phyloP scores from a whole-genome alignment of 2,888 invertebrate genomes.

The Dolichomitus sp. region DNA sequence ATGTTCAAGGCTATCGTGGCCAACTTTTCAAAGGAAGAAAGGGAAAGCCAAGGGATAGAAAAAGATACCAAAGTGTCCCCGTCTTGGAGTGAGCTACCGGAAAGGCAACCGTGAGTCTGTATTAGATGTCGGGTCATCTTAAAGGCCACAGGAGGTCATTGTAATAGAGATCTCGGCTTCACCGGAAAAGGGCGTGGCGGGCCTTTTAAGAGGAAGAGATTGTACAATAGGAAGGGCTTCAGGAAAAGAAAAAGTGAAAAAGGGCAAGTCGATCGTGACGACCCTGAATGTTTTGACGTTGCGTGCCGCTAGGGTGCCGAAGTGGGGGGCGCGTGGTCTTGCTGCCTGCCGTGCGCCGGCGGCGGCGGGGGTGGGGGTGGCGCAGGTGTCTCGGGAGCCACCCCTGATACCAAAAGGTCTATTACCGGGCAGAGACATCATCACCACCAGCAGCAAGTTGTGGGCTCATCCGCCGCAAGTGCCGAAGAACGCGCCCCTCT shows the following conservation, averaged over 20 bases:
- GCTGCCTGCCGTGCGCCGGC: constrained; percentile 87
- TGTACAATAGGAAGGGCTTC: constrained; percentile 10
- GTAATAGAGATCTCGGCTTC: constrained; percentile 1
- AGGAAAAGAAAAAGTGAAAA: neutral
- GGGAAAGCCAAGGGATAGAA: neutral
- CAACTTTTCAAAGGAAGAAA: neutral
- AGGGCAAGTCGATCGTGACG: constrained; percentile 61
- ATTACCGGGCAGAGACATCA: constrained; percentile 80
- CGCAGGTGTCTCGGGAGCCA: constrained; percentile 72
- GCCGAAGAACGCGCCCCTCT: constrained; percentile 87
- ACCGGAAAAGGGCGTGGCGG: neutral
- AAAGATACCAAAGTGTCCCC: neutral
- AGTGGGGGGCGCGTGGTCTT: constrained; percentile 86
- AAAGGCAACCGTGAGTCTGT: neutral
- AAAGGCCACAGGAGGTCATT: constrained; percentile 20
- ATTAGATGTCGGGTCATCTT: neutral
- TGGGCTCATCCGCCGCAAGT: constrained; percentile 86
- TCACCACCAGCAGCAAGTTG: constrained; percentile 79
- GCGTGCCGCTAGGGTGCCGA: constrained; percentile 86
- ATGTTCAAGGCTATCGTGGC: neutral
- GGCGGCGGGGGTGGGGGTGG: constrained; percentile 86
- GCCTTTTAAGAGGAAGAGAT: constrained; percentile 15
- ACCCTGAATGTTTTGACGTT: constrained; percentile 80
- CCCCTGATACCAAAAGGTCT: constrained; percentile 64
- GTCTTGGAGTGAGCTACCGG: neutral